A percentile compares a stretch with the other conserved stretches of the same genome.
These are phyloP conservation scores for Poliocrania exsul DNA, from an alignment of 2,797 vertebrate species.

Conservation along the genomic window DNA sequence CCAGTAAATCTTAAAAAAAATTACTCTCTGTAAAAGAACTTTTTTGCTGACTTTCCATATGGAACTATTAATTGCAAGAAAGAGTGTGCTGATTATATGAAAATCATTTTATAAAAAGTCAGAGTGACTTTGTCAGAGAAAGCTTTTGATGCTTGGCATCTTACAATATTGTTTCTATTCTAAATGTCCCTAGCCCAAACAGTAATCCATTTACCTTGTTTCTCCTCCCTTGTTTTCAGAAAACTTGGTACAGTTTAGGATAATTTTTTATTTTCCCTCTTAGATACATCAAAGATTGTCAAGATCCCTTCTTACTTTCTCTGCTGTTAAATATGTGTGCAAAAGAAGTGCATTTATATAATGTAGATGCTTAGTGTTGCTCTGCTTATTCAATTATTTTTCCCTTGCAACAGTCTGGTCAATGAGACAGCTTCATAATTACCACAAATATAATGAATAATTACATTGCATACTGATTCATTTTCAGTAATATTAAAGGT, in stretches of 20 bases:
- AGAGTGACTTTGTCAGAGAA: background rate
- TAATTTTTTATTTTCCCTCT: background rate
- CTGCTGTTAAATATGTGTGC: background rate
- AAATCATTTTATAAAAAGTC: background rate
- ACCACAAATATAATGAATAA: slow-evolving; percentile 32
- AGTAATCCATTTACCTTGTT: background rate
- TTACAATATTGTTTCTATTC: background rate
- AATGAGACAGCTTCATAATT: slow-evolving; percentile 16
- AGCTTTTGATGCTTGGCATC: background rate
- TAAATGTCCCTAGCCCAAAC: background rate
- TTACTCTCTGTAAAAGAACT: background rate
- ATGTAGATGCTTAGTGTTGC: background rate
- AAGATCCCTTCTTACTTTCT: background rate
- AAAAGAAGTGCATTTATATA: background rate
- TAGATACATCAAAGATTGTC: background rate
- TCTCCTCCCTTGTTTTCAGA: background rate
- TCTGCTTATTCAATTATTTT: background rate
- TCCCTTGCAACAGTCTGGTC: background rate
- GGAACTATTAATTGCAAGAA: background rate
- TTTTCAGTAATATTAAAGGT: slow-evolving; percentile 44
- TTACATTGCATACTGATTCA: slow-evolving; percentile 44
- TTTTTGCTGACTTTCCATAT: background rate
- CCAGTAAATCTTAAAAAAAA: background rate
- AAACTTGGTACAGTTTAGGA: background rate
- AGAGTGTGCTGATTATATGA: background rate